phyloP scores from a whole-genome alignment of 1,140 invertebrate genomes.

The Bombus polaris region DNA sequence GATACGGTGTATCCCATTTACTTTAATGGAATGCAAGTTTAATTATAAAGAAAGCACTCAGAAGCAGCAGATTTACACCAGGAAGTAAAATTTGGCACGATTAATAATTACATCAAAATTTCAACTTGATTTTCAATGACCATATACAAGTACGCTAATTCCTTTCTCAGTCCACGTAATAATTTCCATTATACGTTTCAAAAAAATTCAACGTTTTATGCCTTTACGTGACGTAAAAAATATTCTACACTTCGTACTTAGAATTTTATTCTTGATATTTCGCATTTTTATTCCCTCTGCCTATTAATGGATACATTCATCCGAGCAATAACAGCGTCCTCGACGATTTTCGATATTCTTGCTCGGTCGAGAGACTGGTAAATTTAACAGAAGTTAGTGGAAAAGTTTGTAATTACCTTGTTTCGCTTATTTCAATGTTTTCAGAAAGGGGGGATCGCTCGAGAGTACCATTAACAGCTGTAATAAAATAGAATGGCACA shows the following conservation, averaged over 20 bases:
- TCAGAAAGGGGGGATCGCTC: background rate
- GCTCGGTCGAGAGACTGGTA: no score
- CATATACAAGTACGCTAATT: background rate
- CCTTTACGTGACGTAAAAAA: no score
- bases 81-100: background rate
- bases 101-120: background rate
- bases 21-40: background rate
- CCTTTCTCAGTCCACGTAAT: no score
- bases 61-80: background rate
- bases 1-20: background rate
- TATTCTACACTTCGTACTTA: background rate
- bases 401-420: conserved; percentile 30
- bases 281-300: no score
- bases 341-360: conserved; percentile 20
- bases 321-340: background rate
- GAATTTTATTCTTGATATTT: background rate
- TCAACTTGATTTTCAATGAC: background rate
- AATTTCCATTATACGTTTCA: no score
- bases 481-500: conserved; percentile 22
- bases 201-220: no score
- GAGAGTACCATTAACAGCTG: conserved; percentile 18
- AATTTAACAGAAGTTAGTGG: conserved; percentile 10
- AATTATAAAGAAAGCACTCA: background rate
- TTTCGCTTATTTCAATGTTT: conserved; percentile 25
- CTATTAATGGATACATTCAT: background rate